Evolutionary conservation across 2,888 invertebrate species (phyloP).

Genomic region (Limenitis camilla): DNA sequence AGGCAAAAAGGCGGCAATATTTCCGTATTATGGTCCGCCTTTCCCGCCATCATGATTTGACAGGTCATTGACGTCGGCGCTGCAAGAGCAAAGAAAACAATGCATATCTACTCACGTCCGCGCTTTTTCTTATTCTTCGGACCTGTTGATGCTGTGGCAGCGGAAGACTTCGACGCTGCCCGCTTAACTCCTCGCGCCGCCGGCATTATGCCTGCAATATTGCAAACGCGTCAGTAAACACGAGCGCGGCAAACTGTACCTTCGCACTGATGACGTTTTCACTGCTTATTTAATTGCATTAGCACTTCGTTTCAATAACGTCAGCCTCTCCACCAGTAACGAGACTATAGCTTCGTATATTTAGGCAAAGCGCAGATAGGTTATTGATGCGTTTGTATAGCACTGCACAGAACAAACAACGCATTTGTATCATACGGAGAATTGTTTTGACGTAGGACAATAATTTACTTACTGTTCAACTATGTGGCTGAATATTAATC

Average conservation of each 20-base stretch:
- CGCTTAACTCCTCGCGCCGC: slow-evolving; percentile 70
- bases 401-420: slow-evolving; percentile 67
- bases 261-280: slow-evolving; percentile 58
- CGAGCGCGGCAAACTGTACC: slow-evolving; percentile 60
- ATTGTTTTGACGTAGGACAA: slow-evolving; percentile 28
- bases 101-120: slow-evolving; percentile 47
- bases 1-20: slow-evolving; percentile 31
- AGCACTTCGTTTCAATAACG: slow-evolving; percentile 47
- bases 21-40: slow-evolving; percentile 37
- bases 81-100: too few relatives aligned
- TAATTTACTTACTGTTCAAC: slow-evolving; percentile 58
- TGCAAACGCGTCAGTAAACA: slow-evolving; percentile 67
- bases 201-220: slow-evolving; percentile 72
- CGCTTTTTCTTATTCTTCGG: slow-evolving; percentile 72
- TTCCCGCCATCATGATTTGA: slow-evolving; percentile 72
- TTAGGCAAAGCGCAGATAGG: slow-evolving; percentile 65
- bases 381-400: slow-evolving; percentile 72
- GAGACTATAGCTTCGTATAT: slow-evolving; percentile 62
- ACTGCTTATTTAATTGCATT: slow-evolving; percentile 59
- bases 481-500: slow-evolving; percentile 35
- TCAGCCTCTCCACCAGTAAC: slow-evolving; percentile 51
- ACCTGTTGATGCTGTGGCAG: slow-evolving; percentile 46
- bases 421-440: slow-evolving; percentile 43
- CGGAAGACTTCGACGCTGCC: slow-evolving; percentile 61
- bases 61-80: slow-evolving; percentile 68